Evolutionary conservation across 2,888 invertebrate species (phyloP), one percentile per base, ranked within the genome.

Genomic region (Hyles lineata): DNA sequence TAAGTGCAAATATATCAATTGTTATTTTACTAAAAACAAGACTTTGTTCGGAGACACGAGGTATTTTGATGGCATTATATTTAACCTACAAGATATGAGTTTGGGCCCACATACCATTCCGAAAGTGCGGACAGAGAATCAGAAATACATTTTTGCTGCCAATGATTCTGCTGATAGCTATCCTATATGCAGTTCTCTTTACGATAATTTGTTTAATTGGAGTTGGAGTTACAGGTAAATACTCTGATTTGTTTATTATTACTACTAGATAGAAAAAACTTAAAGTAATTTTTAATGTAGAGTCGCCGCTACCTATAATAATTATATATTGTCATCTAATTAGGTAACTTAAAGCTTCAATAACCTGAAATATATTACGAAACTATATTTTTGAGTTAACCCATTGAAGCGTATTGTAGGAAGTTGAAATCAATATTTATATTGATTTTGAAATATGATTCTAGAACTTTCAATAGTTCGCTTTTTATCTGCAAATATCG

Each of bases 161-260:
- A 91, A 90, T 29, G 89, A 92, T 70, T 93, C 93, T 0, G 78
- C 92, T 6, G 90, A 90, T 74, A 91, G 89, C 35, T 91, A 85
- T 74, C 92, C 93, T 6, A 83, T 92, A 1, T 93, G 92, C 73
- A 77, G 87, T 75, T 60, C 85, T 0, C 69, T 80, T 21, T 93
- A 89, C 73, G 91, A 93, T 25, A 58, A 81, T 35, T 93, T 86
- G 76, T 94, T 93, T 72, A 94, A 93, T 74, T 93, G 93, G 93
- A 92, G 92, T 19, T 93, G 93, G 93, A 90, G 91, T 0, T 93
- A 93, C 77, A 90, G 85, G 92, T 92, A 81, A 74, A 43, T 15
- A 17, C 9, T n/a, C 9, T 6, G 17, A 0, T 35, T 9, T 1
- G 1, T 35, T 35, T 8, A 8, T 35, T 8, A 35, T 35, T 35